Percentiles rank a stretch among this genome's conserved stretches.
Conservation (phyloP, 2,797 vertebrate species). For the Remorina albescens region DNA sequence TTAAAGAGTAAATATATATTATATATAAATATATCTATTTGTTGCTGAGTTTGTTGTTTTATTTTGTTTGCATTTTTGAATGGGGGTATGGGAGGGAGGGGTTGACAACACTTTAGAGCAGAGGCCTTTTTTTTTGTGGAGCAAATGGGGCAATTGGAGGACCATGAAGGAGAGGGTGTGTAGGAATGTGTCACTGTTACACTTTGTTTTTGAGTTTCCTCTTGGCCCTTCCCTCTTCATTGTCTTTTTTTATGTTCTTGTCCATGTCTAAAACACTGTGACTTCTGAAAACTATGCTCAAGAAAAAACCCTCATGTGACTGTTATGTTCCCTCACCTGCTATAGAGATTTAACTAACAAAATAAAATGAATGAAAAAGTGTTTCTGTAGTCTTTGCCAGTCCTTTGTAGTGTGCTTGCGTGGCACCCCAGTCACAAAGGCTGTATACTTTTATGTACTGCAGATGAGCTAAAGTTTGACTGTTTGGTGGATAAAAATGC, state of each 20-base stretch:
- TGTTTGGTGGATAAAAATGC: slow-evolving; percentile 36
- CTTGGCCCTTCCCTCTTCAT: slow-evolving; percentile 73
- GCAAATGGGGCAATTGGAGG: slow-evolving; percentile 72
- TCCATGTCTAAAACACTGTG: slow-evolving; percentile 89
- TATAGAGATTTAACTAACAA: slow-evolving; percentile 91
- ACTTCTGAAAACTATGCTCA: slow-evolving; percentile 88
- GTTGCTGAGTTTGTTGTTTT: slow-evolving; percentile 77
- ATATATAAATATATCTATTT: slow-evolving; percentile 93
- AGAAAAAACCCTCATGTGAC: slow-evolving; percentile 84
- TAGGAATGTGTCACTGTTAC: slow-evolving; percentile 69
- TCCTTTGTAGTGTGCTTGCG: slow-evolving; percentile 26
- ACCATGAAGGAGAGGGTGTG: slow-evolving; percentile 83
- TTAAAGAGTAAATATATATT: slow-evolving; percentile 99
- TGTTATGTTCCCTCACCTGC: slow-evolving; percentile 87
- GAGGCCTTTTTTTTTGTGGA: slow-evolving; percentile 63
- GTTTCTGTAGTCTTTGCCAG: slow-evolving; percentile 32
- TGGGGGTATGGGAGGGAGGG: slow-evolving; percentile 52
- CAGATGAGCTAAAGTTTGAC: slow-evolving; percentile 1
- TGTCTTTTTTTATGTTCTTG: slow-evolving; percentile 70
- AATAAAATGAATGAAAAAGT: slow-evolving; percentile 86
- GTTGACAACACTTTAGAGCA: slow-evolving; percentile 74
- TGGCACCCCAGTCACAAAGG: slow-evolving; percentile 10
- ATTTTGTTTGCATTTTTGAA: slow-evolving; percentile 70
- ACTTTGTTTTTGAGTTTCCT: slow-evolving; percentile 73
- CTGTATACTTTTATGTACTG: slow-evolving; percentile 14